Conservation (phyloP, 2,797 vertebrate species). For the Philypnodon macrostomus region DNA sequence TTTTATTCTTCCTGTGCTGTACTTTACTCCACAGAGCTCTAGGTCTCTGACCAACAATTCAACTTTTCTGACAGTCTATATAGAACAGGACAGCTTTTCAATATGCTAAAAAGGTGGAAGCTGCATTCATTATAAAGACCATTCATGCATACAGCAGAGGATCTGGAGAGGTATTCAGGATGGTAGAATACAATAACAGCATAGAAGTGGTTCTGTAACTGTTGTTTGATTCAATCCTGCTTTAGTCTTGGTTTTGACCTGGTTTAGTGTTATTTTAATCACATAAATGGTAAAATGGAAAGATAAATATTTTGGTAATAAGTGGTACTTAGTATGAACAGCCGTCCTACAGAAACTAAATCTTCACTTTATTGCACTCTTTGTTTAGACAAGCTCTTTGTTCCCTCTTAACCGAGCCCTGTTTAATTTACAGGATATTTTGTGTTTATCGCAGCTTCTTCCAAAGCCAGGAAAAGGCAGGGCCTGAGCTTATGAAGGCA, state of each 20-base stretch:
- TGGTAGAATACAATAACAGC: slow-evolving; percentile 41
- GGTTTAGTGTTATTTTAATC: too few species aligned
- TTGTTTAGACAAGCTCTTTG: slow-evolving; percentile 57
- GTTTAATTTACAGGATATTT: slow-evolving; percentile 43
- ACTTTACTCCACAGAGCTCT: slow-evolving; percentile 2
- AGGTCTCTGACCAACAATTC: slow-evolving; percentile 42
- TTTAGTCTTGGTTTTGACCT: too few species aligned
- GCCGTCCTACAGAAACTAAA: slow-evolving; percentile 46
- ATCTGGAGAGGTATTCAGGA: slow-evolving; percentile 11
- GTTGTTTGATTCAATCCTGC: too few species aligned
- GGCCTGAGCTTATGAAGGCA: neutral
- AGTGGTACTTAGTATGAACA: slow-evolving; percentile 33
- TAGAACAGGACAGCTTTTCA: slow-evolving; percentile 53
- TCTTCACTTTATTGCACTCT: slow-evolving; percentile 52
- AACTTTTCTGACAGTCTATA: slow-evolving; percentile 52
- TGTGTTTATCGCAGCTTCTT: slow-evolving; percentile 46
- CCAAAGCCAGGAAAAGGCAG: slow-evolving; percentile 5
- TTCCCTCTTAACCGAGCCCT: slow-evolving; percentile 30
- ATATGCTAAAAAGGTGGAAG: slow-evolving; percentile 48
- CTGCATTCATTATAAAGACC: too few species aligned
- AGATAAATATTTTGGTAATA: too few species aligned
- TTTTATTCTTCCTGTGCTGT: slow-evolving; percentile 20
- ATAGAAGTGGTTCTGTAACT: too few species aligned
- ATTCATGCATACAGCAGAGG: too few species aligned
- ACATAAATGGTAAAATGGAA: too few species aligned